These are phyloP conservation scores for Neosilurus mollespiculum DNA, from an alignment of 2,797 vertebrate species.

Conservation along the genomic window DNA sequence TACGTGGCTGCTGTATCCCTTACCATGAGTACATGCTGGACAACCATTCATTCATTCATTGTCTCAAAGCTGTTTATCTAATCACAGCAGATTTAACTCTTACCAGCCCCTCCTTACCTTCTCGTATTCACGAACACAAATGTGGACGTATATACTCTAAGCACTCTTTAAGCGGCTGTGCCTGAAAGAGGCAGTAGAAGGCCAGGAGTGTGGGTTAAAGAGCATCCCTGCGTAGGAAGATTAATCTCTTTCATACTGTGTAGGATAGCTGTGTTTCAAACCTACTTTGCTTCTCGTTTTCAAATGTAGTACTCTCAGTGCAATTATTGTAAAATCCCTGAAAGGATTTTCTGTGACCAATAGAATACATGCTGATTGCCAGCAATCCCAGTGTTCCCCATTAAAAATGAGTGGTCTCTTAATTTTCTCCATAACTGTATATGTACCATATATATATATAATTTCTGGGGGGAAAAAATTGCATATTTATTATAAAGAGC, in stretches of 20 bases:
- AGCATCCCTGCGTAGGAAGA: slow-evolving; percentile 57
- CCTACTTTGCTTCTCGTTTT: not conserved
- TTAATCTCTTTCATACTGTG: slow-evolving; percentile 55
- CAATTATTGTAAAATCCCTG: not conserved
- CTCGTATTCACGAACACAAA: slow-evolving; percentile 22
- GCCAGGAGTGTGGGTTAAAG: slow-evolving; percentile 58
- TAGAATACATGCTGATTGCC: not conserved
- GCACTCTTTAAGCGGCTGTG: not conserved
- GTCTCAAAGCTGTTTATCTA: slow-evolving; percentile 56
- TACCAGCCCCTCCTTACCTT: not conserved
- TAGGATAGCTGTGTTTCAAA: slow-evolving; percentile 53
- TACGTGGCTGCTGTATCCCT: slow-evolving; percentile 28
- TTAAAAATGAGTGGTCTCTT: not conserved
- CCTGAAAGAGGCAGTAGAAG: slow-evolving; percentile 31
- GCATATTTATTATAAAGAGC: not conserved
- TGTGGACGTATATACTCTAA: not conserved
- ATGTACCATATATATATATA: no score
- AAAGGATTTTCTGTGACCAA: not conserved
- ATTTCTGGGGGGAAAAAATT: no score
- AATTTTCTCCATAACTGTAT: no score
- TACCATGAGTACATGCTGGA: slow-evolving; percentile 27
- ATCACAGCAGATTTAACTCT: slow-evolving; percentile 22
- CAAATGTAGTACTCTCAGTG: not conserved
- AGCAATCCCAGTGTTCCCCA: not conserved
- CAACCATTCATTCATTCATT: slow-evolving; percentile 53